Conservation (phyloP, 2,888 invertebrate genomes). For the Neoascia interrupta region DNA sequence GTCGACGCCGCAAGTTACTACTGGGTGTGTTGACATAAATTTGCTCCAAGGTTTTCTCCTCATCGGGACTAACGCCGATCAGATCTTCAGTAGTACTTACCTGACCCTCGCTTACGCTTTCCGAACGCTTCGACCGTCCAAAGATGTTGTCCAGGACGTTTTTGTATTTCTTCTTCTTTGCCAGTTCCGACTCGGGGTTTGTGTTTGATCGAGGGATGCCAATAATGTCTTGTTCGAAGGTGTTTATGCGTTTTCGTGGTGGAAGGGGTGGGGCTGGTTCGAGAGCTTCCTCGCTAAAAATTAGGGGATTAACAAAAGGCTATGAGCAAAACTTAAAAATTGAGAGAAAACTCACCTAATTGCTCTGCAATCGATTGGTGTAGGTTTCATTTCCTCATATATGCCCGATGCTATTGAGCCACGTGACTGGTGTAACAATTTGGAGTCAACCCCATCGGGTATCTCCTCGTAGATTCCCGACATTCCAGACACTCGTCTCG, state of each 20-base stretch:
- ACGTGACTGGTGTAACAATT: slow-evolving; percentile 71
- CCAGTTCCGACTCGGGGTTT: slow-evolving; percentile 78
- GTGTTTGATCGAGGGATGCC: slow-evolving; percentile 77
- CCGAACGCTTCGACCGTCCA: slow-evolving; percentile 73
- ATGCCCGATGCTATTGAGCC: slow-evolving; percentile 78
- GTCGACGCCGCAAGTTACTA: slow-evolving; percentile 38
- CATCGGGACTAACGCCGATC: slow-evolving; percentile 48
- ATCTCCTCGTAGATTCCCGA: slow-evolving; percentile 80
- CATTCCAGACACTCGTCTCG: slow-evolving; percentile 74
- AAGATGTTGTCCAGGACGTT: slow-evolving; percentile 76
- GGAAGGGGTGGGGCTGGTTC: slow-evolving; percentile 76
- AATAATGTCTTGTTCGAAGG: slow-evolving; percentile 74
- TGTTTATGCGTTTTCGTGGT: slow-evolving; percentile 78
- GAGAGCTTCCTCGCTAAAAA: slow-evolving; percentile 42
- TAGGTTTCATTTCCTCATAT: slow-evolving; percentile 79
- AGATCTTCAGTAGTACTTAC: slow-evolving; percentile 71
- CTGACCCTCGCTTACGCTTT: slow-evolving; percentile 74
- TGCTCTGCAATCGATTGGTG: slow-evolving; percentile 66
- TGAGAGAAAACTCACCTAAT: slow-evolving; percentile 61
- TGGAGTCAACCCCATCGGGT: slow-evolving; percentile 72
- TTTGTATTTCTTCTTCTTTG: slow-evolving; percentile 77
- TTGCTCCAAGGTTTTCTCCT: slow-evolving; percentile 22
- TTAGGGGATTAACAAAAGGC: too few species aligned
- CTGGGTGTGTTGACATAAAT: slow-evolving; percentile 39
- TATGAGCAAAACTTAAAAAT: background rate